A percentile compares a stretch with the other conserved stretches of the same genome.
phyloP scores from a whole-genome alignment of 2,113 vertebrate species.

The Phaethornis superciliosus region DNA sequence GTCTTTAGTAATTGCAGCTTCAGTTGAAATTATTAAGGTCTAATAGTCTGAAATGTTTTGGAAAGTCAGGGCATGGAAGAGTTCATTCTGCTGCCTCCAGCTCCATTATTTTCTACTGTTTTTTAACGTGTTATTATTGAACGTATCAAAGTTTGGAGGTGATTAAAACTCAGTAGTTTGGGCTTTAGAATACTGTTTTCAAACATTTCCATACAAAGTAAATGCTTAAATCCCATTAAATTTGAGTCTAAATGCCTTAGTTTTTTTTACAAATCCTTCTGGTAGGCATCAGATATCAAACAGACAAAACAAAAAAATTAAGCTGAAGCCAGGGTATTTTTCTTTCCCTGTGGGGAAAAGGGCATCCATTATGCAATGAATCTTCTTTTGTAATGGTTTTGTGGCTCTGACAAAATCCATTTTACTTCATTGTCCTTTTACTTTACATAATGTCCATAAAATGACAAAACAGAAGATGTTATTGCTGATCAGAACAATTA shows the following conservation, averaged over 20 bases:
- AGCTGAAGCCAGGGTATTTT: conserved; percentile 58
- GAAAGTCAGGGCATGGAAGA: background rate
- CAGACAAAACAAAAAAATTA: conserved; percentile 59
- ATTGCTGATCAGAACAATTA: conserved; percentile 55
- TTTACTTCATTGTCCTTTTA: conserved; percentile 64
- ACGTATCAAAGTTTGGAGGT: conserved; percentile 48
- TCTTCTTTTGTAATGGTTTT: conserved; percentile 64
- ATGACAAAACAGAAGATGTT: conserved; percentile 44
- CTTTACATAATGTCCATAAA: conserved; percentile 56
- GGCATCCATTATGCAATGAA: conserved; percentile 56
- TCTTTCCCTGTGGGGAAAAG: conserved; percentile 55
- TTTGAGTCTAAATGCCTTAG: conserved; percentile 43
- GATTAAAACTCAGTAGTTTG: conserved; percentile 34
- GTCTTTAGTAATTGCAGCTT: conserved; percentile 27
- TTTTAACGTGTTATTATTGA: background rate
- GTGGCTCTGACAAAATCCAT: conserved; percentile 65
- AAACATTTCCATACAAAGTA: conserved; percentile 48
- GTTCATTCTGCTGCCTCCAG: conserved; percentile 30
- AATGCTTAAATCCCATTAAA: conserved; percentile 56
- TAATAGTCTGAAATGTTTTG: conserved; percentile 22
- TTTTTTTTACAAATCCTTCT: conserved; percentile 62
- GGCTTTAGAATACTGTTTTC: conserved; percentile 38
- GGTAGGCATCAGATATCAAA: conserved; percentile 66
- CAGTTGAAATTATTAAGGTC: conserved; percentile 18
- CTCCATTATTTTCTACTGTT: conserved; percentile 4